Evolutionary conservation across 1,140 invertebrate genomes (phyloP).

Genomic region (Bicyclus anynana): DNA sequence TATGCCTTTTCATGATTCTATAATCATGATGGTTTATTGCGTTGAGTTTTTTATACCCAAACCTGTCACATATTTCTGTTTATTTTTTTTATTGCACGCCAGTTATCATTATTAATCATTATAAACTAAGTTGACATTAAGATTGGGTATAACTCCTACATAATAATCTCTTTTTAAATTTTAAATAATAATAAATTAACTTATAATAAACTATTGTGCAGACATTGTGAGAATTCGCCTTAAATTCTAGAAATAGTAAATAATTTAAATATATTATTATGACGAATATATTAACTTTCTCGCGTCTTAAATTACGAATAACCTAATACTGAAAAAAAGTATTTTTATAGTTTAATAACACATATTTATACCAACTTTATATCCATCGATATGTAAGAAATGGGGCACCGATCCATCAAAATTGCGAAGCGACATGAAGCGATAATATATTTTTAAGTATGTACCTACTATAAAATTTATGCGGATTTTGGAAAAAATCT

Average conservation of each 20-base stretch:
- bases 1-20: too few relatives aligned
- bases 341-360: constrained; percentile 25
- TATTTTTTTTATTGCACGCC: too few relatives aligned
- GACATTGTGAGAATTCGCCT: neutral
- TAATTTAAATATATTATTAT: constrained; percentile 41
- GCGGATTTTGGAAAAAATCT: too few relatives aligned
- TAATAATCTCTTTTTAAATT: too few relatives aligned
- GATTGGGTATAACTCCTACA: too few relatives aligned
- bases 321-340: constrained; percentile 69
- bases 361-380: constrained; percentile 53
- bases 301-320: constrained; percentile 54
- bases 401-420: neutral
- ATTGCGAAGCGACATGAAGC: neutral
- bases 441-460: neutral
- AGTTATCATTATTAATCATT: too few relatives aligned
- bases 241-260: constrained; percentile 21
- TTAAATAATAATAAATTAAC: neutral
- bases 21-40: too few relatives aligned
- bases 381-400: constrained; percentile 47
- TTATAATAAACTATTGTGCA: neutral
- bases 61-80: too few relatives aligned
- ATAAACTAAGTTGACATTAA: too few relatives aligned
- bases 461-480: too few relatives aligned
- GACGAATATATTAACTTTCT: constrained; percentile 47
- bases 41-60: too few relatives aligned